Conservation (phyloP, 2,113 vertebrate species). For the Pseudois nayaur region DNA sequence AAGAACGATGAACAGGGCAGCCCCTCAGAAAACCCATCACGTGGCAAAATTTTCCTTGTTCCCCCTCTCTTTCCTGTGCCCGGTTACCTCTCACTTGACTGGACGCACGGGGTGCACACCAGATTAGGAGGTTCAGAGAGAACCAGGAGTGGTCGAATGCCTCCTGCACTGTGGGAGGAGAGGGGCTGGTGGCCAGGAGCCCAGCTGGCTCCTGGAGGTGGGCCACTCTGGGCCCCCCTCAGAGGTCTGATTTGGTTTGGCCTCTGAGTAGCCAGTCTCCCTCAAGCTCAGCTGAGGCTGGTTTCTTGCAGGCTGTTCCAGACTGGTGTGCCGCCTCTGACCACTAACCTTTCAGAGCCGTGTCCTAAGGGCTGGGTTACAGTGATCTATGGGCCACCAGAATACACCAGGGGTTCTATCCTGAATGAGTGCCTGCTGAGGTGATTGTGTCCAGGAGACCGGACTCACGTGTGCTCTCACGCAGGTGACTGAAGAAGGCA, state of each 20-base stretch:
- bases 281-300: neutral
- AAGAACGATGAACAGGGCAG: neutral
- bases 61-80: neutral
- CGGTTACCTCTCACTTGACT: neutral
- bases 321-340: neutral
- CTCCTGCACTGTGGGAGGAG: neutral
- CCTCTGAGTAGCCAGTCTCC: neutral
- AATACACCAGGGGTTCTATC: neutral
- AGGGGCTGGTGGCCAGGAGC: too few species aligned
- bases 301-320: neutral
- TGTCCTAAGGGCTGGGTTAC: neutral
- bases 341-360: neutral
- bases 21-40: neutral
- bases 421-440: neutral
- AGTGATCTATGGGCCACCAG: neutral
- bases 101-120: rapidly evolving
- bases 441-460: neutral
- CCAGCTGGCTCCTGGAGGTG: neutral
- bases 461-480: neutral
- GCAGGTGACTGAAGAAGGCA: neutral
- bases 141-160: neutral
- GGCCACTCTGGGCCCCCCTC: neutral
- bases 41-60: neutral
- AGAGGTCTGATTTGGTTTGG: neutral
- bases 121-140: neutral